Evolutionary conservation across 2,113 vertebrate genomes (phyloP).

Genomic region (Rhipidura dahli): DNA sequence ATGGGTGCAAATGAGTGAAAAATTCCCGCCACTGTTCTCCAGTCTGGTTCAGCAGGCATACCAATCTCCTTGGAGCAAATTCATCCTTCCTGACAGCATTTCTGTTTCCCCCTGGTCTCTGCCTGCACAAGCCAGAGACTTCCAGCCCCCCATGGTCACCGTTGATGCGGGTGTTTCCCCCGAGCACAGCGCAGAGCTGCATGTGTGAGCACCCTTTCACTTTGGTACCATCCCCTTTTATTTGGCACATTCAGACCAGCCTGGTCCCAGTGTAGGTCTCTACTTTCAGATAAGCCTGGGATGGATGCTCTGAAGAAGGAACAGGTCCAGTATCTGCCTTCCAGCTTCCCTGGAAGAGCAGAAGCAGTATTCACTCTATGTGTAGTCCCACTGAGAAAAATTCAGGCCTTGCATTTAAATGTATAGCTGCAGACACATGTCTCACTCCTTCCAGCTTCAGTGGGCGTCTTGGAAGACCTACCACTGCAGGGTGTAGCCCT

Average conservation of each 20-base stretch:
- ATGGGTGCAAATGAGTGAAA: neutral
- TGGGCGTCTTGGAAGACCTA: neutral
- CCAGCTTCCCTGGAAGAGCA: neutral
- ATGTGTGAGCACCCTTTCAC: neutral
- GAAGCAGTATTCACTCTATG: neutral
- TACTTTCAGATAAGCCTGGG: neutral
- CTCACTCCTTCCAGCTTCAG: neutral
- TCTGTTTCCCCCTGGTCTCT: neutral
- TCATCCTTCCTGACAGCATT: neutral
- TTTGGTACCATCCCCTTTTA: neutral
- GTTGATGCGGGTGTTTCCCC: fast-evolving
- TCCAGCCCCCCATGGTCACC: neutral
- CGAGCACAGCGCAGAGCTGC: neutral
- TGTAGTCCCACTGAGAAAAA: neutral
- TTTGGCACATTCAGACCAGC: neutral
- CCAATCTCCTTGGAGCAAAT: neutral
- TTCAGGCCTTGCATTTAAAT: neutral
- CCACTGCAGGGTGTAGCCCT: neutral
- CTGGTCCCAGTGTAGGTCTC: neutral
- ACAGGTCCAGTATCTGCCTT: neutral
- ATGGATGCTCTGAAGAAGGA: neutral
- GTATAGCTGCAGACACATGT: neutral
- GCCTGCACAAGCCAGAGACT: neutral
- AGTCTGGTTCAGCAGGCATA: neutral
- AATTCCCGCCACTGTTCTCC: neutral